Evolutionary conservation across 2,797 vertebrate genomes (phyloP).

Genomic region (Bovichtus diacanthus): DNA sequence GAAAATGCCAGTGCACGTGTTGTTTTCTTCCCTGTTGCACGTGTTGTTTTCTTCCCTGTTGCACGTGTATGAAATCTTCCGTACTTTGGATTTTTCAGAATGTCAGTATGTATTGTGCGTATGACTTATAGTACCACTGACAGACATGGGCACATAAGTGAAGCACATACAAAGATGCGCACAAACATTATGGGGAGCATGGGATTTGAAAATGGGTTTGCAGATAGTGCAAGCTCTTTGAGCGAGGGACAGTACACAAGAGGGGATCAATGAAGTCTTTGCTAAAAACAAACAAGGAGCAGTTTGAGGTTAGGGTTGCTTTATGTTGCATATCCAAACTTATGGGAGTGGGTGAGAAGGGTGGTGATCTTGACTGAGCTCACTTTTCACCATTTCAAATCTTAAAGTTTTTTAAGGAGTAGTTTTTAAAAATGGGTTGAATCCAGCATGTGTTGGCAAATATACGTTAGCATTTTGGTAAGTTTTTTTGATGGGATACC

Average conservation of each 20-base stretch:
- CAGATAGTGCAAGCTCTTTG: slow-evolving; percentile 16
- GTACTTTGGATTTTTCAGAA: background rate
- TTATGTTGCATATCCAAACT: background rate
- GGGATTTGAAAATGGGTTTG: slow-evolving; percentile 46
- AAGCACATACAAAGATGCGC: background rate
- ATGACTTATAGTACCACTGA: background rate
- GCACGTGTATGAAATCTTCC: slow-evolving; percentile 1
- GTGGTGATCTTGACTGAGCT: background rate
- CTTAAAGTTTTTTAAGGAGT: too few relatives aligned
- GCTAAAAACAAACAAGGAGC: slow-evolving; percentile 2
- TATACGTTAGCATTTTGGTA: background rate
- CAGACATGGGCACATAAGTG: background rate
- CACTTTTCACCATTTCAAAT: background rate
- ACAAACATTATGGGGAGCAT: background rate
- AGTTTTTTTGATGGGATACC: background rate
- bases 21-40: background rate
- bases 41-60: background rate
- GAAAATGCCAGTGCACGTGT: background rate
- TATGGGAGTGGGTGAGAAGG: background rate
- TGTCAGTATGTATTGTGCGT: background rate
- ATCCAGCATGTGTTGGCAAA: background rate
- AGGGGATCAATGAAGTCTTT: slow-evolving; percentile 20
- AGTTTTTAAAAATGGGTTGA: background rate
- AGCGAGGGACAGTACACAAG: background rate
- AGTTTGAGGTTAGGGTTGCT: background rate